phyloP scores from a whole-genome alignment of 2,888 invertebrate genomes.

The Plebejus anna region DNA sequence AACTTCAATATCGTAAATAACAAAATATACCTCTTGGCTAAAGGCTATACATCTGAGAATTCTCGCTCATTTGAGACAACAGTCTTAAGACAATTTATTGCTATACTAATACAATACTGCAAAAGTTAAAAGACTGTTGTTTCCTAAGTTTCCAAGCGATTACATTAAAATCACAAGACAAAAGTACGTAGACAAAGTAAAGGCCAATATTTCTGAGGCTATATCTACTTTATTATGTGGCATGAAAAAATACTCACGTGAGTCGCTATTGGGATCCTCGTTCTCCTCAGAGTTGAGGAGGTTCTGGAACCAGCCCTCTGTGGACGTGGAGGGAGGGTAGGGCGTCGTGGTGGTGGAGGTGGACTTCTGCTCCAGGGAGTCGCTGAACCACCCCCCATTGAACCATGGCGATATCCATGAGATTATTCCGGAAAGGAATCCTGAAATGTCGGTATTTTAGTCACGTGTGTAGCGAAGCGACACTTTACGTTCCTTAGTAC shows the following conservation, averaged over 20 bases:
- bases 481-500: too few relatives aligned
- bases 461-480: not conserved
- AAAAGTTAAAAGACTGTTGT: too few relatives aligned
- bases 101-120: too few relatives aligned
- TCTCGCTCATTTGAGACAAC: too few relatives aligned
- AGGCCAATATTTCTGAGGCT: not conserved
- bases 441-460: conserved; percentile 42
- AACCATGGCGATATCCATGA: conserved; percentile 73
- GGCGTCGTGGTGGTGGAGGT: conserved; percentile 43
- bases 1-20: too few relatives aligned
- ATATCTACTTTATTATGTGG: conserved; percentile 36
- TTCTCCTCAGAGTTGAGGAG: conserved; percentile 66
- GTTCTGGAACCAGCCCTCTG: conserved; percentile 64
- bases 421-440: conserved; percentile 58
- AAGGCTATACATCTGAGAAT: too few relatives aligned
- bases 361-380: conserved; percentile 43
- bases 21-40: too few relatives aligned
- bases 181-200: too few relatives aligned
- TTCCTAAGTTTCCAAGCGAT: too few relatives aligned
- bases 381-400: conserved; percentile 43
- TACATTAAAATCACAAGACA: too few relatives aligned
- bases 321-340: conserved; percentile 47
- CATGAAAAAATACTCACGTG: conserved; percentile 16
- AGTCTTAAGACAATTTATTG: too few relatives aligned
- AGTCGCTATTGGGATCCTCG: conserved; percentile 44